Percentiles rank a stretch among this genome's conserved stretches.
Evolutionary conservation across 2,888 invertebrate genomes (phyloP).

Genomic region (Abrostola triplasia): DNA sequence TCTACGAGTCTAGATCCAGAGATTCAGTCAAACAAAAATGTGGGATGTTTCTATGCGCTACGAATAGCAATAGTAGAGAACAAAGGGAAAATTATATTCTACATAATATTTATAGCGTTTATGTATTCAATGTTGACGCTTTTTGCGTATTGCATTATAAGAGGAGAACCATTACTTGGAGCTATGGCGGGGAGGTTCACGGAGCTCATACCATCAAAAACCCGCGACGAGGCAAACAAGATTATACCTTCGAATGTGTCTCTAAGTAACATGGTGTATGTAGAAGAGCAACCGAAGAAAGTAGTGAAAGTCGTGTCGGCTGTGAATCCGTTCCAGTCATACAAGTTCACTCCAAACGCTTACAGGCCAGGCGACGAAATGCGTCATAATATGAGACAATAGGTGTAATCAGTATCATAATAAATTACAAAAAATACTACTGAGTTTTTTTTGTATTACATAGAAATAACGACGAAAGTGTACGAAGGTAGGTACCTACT

Average conservation of each 20-base stretch:
- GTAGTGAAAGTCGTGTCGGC: constrained; percentile 78
- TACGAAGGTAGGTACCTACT: too few species aligned
- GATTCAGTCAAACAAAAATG: constrained; percentile 61
- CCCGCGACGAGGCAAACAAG: constrained; percentile 44
- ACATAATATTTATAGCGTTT: constrained; percentile 61
- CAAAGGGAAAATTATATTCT: constrained; percentile 71
- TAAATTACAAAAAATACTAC: constrained; percentile 8
- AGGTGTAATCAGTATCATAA: constrained; percentile 52
- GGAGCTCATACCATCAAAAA: constrained; percentile 53
- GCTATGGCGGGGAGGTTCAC: constrained; percentile 60
- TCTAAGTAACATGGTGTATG: constrained; percentile 71
- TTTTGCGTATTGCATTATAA: constrained; percentile 76
- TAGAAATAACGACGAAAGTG: too few species aligned
- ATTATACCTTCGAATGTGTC: constrained; percentile 60
- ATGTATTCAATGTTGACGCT: constrained; percentile 67
- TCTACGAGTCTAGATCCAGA: constrained; percentile 55
- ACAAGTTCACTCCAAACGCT: constrained; percentile 68
- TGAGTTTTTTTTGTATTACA: constrained; percentile 17
- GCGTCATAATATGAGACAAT: constrained; percentile 47
- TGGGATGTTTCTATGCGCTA: constrained; percentile 73
- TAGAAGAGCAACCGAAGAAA: constrained; percentile 76
- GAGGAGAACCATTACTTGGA: constrained; percentile 72
- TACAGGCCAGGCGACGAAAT: constrained; percentile 44
- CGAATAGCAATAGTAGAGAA: constrained; percentile 66
- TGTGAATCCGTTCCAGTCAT: constrained; percentile 74